These are phyloP conservation scores for Sapajus apella DNA, from an alignment of 2,113 vertebrate species.

Conservation along the genomic window DNA sequence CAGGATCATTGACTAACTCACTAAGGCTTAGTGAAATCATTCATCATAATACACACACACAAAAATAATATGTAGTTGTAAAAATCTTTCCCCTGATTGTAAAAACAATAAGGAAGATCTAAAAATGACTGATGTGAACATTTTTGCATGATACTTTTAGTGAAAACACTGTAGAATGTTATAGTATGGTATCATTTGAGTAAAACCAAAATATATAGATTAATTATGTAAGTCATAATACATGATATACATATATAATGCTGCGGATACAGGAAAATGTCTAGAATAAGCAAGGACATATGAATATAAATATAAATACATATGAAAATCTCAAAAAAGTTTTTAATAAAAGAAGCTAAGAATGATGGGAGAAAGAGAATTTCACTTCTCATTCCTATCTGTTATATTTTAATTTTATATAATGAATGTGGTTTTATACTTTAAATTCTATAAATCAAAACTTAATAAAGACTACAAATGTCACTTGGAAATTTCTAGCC, in stretches of 20 bases:
- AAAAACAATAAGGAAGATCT: neutral
- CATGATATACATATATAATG: neutral
- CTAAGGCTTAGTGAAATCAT: neutral
- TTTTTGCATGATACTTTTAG: neutral
- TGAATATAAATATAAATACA: neutral
- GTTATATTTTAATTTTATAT: conserved; percentile 2
- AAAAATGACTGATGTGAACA: neutral
- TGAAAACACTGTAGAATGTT: neutral
- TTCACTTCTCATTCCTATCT: neutral
- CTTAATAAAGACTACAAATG: neutral
- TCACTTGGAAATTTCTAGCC: conserved; percentile 18
- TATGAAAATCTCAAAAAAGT: neutral
- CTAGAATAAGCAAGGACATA: neutral
- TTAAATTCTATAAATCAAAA: conserved; percentile 25
- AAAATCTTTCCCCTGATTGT: neutral
- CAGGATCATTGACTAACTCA: neutral
- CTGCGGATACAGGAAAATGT: neutral
- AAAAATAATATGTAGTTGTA: neutral
- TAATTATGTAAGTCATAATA: neutral
- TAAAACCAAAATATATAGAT: neutral
- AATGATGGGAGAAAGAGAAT: neutral
- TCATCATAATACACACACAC: neutral
- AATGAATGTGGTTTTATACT: conserved; percentile 2
- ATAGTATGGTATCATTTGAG: neutral
- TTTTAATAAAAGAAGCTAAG: neutral